Base-by-base conservation (phyloP, 2,888 invertebrate species). In the Bhutanitis thaidina region DNA sequence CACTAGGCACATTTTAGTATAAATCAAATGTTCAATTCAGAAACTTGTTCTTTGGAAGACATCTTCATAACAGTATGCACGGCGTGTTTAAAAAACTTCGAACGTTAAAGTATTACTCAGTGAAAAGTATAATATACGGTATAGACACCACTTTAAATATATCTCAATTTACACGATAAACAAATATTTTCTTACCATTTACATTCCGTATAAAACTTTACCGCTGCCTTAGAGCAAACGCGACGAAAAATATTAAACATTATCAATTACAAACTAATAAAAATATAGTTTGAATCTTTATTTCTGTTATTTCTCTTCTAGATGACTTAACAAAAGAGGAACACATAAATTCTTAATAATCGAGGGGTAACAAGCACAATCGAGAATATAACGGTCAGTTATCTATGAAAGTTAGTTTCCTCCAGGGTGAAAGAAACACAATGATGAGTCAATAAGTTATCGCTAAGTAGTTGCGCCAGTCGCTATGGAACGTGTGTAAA, bases 101-200 rank as follows among this genome's bases (percentile, higher is more conserved):
- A n/a, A n/a, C n/a, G n/a, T n/a, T n/a, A n/a, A n/a, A n/a, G n/a
- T n/a, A n/a, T n/a, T n/a, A n/a, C n/a, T n/a, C n/a, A n/a, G n/a
- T n/a, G n/a, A n/a, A n/a, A n/a, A n/a, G n/a, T n/a, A n/a, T n/a
- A n/a, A n/a, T n/a, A n/a, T n/a, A n/a, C n/a, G n/a, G n/a, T n/a
- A n/a, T n/a, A n/a, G n/a, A n/a, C n/a, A n/a, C n/a, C n/a, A n/a
- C n/a, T n/a, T n/a, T n/a, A n/a, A n/a, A n/a, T n/a, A n/a, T n/a
- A n/a, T n/a, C n/a, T n/a, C n/a, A n/a, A n/a, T n/a, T n/a, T n/a
- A 37, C 37, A 37, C 8, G 10, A n/a, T 38, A 20, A 7, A 25
- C 12, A 34, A 10, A 12, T n/a, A 16, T 8, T 25, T 16, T 50
- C 67, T 54, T 73, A 81, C 81, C 81, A 69, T 48, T 69, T 49